phyloP scores from a whole-genome alignment of 2,113 vertebrate genomes.

The Leucoraja erinaceus region DNA sequence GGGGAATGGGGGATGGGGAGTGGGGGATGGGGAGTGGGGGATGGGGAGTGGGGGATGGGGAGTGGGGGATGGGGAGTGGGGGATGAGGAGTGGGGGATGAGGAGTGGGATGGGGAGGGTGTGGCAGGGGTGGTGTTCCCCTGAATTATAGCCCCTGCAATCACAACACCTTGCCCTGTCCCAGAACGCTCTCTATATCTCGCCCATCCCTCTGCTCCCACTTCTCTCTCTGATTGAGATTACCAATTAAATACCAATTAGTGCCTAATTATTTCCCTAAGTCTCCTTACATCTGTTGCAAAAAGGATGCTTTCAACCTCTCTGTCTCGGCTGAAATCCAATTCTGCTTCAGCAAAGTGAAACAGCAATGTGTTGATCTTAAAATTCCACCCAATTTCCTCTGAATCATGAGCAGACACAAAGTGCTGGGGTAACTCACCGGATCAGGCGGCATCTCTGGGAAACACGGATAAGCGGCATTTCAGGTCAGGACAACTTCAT shows the following conservation, averaged over 20 bases:
- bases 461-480: no score
- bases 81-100: no score
- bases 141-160: no score
- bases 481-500: no score
- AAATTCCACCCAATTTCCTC: background rate
- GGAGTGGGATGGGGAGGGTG: no score
- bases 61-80: no score
- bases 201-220: background rate
- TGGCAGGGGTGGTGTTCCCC: background rate
- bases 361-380: background rate
- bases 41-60: no score
- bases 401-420: background rate
- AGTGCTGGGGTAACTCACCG: no score
- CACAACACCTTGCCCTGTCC: background rate
- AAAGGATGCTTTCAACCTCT: background rate
- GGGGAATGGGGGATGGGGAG: no score
- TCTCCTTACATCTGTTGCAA: constrained; percentile 26
- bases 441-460: no score
- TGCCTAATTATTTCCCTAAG: constrained; percentile 14
- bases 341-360: background rate
- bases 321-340: constrained; percentile 18
- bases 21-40: no score
- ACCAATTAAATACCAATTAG: constrained; percentile 36
- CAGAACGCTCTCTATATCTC: background rate
- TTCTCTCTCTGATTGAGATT: constrained; percentile 28